Evolutionary conservation across 2,888 invertebrate species (phyloP), one percentile per base, ranked within the genome.

Genomic region (Listrodromus nycthemerus): DNA sequence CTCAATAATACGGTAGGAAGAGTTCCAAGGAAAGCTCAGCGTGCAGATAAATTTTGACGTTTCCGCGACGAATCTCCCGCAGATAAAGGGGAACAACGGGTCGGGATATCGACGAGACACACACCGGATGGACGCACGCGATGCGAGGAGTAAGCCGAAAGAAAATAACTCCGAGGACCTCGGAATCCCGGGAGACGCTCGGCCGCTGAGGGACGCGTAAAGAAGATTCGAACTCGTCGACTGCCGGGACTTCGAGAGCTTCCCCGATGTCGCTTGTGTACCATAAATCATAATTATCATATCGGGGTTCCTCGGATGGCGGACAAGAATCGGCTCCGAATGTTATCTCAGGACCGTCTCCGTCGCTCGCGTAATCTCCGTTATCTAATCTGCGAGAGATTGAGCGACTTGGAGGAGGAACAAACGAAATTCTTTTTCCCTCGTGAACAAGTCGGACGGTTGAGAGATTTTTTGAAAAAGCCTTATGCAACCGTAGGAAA

Each of bases 11-110:
- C 61, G 73, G 27, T 27, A 63, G 48, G 30, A 63, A 73, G 19
- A 81, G 83, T 83, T 84, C 50, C 30, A 2, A 1, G 21, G 21
- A 27, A 24, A 70, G 33, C 69, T 83, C 80, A 85, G 80, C 83
- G 73, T 82, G 82, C 73, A 52, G 85, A 83, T 85, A 85, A 85
- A 87, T 86, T 86, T 86, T 73, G 82, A 80, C 83, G 65, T 61
- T 71, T 33, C 19, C 19, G 45, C 61, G 70, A 78, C 61, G 70
- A 78, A 78, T 13, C 66, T 58, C 24, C 19, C 21, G 48, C n/a
- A 76, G 50, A 67, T 76, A 76, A 76, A 67, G 67, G 55, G 67
- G 55, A 41, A 41, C 55, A 76, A 55, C n/a, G 41, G 41, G 30
- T 27, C 37, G 45, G 55, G 58, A 37, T 45, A 52, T 65, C 66